Evolutionary conservation across 2,797 vertebrate species (phyloP), one percentile per base, ranked within the genome.

Genomic region (Eptatretus atami): DNA sequence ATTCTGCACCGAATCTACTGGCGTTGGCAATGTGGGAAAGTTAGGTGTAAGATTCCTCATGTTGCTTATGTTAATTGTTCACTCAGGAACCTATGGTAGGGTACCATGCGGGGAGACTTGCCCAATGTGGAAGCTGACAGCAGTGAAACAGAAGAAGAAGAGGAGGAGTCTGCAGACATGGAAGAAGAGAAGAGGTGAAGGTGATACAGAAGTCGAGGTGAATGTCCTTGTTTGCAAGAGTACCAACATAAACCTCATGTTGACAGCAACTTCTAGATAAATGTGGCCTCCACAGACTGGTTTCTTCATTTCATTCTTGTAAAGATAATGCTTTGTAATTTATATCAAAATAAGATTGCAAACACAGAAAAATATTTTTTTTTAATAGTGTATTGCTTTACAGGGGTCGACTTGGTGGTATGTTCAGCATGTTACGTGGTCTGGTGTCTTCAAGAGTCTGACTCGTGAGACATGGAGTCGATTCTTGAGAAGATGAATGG

Each of bases 351-450:
- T 44, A 44, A 44, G 31, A 44, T 44, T 44, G 31, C 31, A 44
- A 44, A 44, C 31, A 44, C 31, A 44, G 31, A 8, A 44, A 44
- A 5, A 44, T 8, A 44, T n/a, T 2, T 19, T 19, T 19, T 19
- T 19, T 19, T 19, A 44, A 44, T 5, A 44, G 31, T 44, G 3
- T 44, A 44, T 44, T 44, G 31, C 31, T 44, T 44, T 44, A 2
- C 31, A 44, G 31, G 31, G 31, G 81, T 76, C 87, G 81, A 65
- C 78, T 95, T 63, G 86, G 87, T 14, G 88, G 88, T 53, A 88
- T 96, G 85, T 90, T 98, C 69, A 86, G 88, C 65, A 92, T 98
- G 86, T 77, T 98, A 70, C 94, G 86, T 72, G 85, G 88, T 53
- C 78, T 98, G 65, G 92, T 98, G 71, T 86, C 90, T 63, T 88